These are phyloP conservation scores for Spicauda simplicius DNA, from an alignment of 2,888 invertebrate genomes.

Conservation along the genomic window DNA sequence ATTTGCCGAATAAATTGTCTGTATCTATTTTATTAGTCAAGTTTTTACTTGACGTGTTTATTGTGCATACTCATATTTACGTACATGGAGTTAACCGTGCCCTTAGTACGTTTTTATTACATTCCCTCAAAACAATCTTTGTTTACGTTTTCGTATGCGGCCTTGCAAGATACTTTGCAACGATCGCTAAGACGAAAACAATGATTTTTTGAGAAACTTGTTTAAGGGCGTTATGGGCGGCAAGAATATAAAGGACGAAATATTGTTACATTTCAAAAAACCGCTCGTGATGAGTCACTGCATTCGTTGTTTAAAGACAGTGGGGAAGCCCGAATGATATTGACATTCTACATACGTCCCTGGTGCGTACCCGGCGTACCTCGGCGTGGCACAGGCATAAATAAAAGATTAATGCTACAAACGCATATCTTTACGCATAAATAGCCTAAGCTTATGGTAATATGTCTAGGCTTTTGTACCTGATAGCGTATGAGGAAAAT, in stretches of 20 bases:
- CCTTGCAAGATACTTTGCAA: too few relatives aligned
- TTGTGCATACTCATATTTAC: too few relatives aligned
- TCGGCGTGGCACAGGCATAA: conserved; percentile 21
- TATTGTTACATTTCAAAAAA: conserved; percentile 19
- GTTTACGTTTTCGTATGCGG: too few relatives aligned
- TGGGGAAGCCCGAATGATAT: conserved; percentile 69
- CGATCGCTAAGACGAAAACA: too few relatives aligned
- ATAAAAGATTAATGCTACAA: conserved; percentile 24
- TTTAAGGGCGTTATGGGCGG: neutral
- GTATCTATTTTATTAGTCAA: neutral
- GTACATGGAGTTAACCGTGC: too few relatives aligned
- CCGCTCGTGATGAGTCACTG: conserved; percentile 41
- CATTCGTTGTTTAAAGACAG: conserved; percentile 40
- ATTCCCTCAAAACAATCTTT: too few relatives aligned
- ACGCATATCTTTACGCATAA: conserved; percentile 28
- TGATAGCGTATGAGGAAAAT: conserved; percentile 37
- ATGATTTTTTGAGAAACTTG: too few relatives aligned
- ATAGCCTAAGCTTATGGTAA: conserved; percentile 2
- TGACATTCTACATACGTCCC: conserved; percentile 64
- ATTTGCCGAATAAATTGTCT: too few relatives aligned
- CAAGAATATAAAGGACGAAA: neutral
- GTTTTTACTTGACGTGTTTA: too few relatives aligned
- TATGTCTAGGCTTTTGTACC: neutral
- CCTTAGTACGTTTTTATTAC: too few relatives aligned
- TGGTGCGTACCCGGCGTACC: conserved; percentile 28